phyloP scores from a whole-genome alignment of 2,888 invertebrate genomes.

The Bedellia somnulentella region DNA sequence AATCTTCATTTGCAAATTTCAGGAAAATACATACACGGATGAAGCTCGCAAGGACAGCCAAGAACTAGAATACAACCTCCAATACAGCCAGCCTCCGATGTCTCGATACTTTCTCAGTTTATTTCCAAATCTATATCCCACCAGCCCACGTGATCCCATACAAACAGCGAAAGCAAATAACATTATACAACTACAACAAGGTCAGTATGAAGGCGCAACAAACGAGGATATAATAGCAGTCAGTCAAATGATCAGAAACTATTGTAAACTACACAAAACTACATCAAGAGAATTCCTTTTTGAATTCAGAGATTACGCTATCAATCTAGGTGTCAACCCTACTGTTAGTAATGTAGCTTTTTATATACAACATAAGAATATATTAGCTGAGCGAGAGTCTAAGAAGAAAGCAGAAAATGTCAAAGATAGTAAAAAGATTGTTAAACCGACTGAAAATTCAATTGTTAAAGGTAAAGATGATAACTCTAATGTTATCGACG shows the following conservation, averaged over 20 bases:
- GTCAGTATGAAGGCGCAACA: conserved; percentile 15
- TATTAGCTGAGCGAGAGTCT: conserved; percentile 20
- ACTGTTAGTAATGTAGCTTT: conserved; percentile 20
- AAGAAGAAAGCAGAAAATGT: neutral
- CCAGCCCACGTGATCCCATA: no score
- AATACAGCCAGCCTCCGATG: conserved; percentile 20
- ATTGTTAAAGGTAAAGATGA: neutral
- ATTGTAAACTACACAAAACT: conserved; percentile 20
- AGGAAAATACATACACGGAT: conserved; percentile 24
- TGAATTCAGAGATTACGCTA: conserved; percentile 21
- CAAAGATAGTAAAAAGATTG: neutral
- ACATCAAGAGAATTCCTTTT: conserved; percentile 17
- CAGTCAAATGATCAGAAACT: conserved; percentile 23
- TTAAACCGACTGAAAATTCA: neutral
- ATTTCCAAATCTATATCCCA: conserved; percentile 24
- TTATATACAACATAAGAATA: conserved; percentile 21
- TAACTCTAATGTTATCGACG: no score
- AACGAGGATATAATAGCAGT: conserved; percentile 20
- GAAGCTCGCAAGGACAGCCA: conserved; percentile 23
- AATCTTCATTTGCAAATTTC: no score
- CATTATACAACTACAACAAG: no score
- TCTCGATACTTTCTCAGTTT: conserved; percentile 16
- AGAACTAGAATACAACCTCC: conserved; percentile 23
- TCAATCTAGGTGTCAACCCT: conserved; percentile 16
- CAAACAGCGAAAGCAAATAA: no score